Evolutionary conservation across 92 coral and sea anemone genomes (phyloP).

Genomic region (Pocillopora meandrina): DNA sequence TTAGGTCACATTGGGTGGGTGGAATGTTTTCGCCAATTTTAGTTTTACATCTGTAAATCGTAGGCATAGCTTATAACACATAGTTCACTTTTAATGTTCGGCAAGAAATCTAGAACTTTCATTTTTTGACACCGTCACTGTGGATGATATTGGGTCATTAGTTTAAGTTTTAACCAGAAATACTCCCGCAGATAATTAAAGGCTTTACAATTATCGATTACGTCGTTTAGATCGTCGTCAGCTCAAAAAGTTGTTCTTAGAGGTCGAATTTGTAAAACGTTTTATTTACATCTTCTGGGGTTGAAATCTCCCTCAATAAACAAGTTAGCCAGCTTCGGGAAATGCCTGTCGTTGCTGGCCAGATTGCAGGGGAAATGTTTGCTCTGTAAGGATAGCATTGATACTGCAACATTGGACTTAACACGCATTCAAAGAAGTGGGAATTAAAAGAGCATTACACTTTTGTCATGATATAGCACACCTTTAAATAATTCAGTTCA

Average conservation of each 20-base stretch:
- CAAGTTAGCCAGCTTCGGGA: too few species aligned
- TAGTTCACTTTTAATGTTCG: background rate
- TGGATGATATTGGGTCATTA: conserved; percentile 11
- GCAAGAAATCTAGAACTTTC: background rate
- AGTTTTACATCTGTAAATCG: background rate
- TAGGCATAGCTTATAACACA: background rate
- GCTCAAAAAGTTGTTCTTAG: background rate
- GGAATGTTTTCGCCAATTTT: background rate
- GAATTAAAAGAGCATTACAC: too few species aligned
- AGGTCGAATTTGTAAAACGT: background rate
- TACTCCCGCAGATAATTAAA: background rate
- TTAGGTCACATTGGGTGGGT: conserved; percentile 23
- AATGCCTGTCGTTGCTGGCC: too few species aligned
- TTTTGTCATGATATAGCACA: too few species aligned
- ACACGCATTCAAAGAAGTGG: too few species aligned
- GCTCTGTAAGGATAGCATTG: too few species aligned
- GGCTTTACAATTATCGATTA: background rate
- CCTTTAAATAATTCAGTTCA: too few species aligned
- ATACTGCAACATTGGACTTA: too few species aligned
- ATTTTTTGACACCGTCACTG: background rate
- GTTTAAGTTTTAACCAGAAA: background rate
- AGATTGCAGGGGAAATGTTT: too few species aligned
- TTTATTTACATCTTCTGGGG: too few species aligned
- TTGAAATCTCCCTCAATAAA: too few species aligned
- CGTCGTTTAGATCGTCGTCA: background rate